These are phyloP conservation scores for Acrocephalus arundinaceus DNA, from an alignment of 2,113 vertebrate genomes.

Conservation along the genomic window DNA sequence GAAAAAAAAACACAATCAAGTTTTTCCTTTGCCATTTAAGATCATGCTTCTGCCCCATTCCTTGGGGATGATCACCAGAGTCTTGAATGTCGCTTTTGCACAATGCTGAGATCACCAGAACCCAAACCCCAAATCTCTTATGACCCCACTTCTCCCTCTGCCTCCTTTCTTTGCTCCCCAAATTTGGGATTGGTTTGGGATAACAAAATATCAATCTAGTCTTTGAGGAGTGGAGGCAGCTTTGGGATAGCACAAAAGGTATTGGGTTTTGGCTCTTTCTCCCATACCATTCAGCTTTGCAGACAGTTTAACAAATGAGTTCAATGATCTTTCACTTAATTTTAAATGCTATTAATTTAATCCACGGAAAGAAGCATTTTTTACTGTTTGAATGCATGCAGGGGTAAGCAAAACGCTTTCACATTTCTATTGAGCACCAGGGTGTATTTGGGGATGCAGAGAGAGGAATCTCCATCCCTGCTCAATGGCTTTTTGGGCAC, in stretches of 20 bases:
- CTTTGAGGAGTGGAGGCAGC: not conserved
- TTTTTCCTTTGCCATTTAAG: not conserved
- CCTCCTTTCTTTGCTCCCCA: rapidly evolving
- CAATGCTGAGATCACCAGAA: not conserved
- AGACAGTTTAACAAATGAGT: not conserved
- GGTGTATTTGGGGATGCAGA: not conserved
- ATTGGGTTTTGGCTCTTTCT: not conserved
- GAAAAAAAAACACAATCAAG: not conserved
- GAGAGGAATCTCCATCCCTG: not conserved
- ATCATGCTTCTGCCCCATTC: not conserved
- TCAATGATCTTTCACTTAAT: not conserved
- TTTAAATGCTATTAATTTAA: not conserved
- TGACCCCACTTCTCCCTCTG: not conserved
- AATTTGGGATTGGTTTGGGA: not conserved
- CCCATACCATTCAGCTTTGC: not conserved
- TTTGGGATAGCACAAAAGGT: not conserved
- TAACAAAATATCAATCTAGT: not conserved
- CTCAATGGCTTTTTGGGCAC: not conserved
- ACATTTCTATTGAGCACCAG: not conserved
- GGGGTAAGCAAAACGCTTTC: not conserved
- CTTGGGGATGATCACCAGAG: rapidly evolving
- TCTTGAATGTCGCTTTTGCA: not conserved
- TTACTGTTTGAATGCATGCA: not conserved
- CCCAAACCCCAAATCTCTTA: not conserved
- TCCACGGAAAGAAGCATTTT: not conserved